phyloP scores from a whole-genome alignment of 30 jellyfish, hydroid and myxozoan species.

The Morbakka virulenta region DNA sequence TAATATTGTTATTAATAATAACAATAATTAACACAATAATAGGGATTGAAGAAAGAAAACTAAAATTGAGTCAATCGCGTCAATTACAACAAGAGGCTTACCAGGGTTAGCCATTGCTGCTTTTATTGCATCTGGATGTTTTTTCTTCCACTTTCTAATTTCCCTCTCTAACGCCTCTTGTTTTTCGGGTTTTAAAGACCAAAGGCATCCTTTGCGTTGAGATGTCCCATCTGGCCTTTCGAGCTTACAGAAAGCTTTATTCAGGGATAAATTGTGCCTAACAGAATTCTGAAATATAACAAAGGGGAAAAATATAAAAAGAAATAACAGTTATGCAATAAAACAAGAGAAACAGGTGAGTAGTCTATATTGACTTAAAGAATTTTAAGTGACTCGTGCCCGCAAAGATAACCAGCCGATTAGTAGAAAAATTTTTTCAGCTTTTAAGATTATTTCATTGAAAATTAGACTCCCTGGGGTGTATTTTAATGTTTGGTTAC shows the following conservation, averaged over 20 bases:
- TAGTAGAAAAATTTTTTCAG: neutral
- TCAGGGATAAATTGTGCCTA: constrained; percentile 93
- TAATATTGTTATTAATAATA: neutral
- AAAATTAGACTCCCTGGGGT: neutral
- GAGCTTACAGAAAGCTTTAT: constrained; percentile 91
- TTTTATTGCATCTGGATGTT: constrained; percentile 98
- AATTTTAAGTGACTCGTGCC: neutral
- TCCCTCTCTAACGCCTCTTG: constrained; percentile 90
- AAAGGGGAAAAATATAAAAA: neutral
- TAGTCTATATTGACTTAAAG: no score
- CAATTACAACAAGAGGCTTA: no score
- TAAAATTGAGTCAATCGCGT: no score
- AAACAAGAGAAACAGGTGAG: neutral
- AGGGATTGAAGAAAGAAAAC: neutral
- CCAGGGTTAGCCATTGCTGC: constrained; percentile 99
- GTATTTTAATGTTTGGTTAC: neutral
- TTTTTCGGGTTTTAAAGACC: constrained; percentile 98
- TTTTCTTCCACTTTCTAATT: constrained; percentile 93
- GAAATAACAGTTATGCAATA: neutral
- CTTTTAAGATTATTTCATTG: neutral
- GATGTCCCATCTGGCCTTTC: constrained; percentile 97
- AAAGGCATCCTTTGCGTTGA: constrained; percentile 97
- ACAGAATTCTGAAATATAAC: constrained; percentile 78
- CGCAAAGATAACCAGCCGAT: neutral
- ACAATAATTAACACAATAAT: neutral